Base-by-base conservation (phyloP, 2,113 vertebrate species). In the Chloropsis hardwickii region DNA sequence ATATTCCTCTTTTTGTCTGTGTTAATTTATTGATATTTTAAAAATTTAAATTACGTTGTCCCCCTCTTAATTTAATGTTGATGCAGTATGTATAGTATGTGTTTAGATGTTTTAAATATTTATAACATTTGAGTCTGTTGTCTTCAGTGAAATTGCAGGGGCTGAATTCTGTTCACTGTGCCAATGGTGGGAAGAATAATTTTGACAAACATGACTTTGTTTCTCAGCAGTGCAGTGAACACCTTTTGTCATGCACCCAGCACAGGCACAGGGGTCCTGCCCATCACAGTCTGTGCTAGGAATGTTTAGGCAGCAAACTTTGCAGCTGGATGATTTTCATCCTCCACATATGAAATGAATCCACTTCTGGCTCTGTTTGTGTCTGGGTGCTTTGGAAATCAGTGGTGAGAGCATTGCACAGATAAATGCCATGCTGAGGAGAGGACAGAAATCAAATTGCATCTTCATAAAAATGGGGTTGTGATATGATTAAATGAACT, bases 1-100 rank as follows among this genome's bases (percentile, higher is more conserved):
- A 58, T 91, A 62, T 53, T 83, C 78, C 47, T 77, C 7, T 19
- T 85, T 58, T 92, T 74, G 51, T 90, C 64, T 72, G 29, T 91
- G 58, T 91, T 93, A 86, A 95, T 74, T 96, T 95, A 96, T 95
- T 89, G 67, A 53, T 77, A 66, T 79, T 60, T 53, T n/a, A 4
- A 70, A 31, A n/a, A 19, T 14, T 40, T 80, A 33, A 91, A 35
- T 66, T 39, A n/a, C 12, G 0, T 35, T 42, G 25, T 67, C 42
- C 9, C 8, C 3, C 29, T 78, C 16, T 86, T 94, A 92, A 92
- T 58, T 85, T 69, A 66, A 83, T 17, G 27, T 80, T 42, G 54
- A 14, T 45, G 11, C 35, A 35, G 47, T 48, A 33, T 22, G n/a
- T 67, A 16, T 45, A 56, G n/a, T 65, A 35, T 61, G 48, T 67